These are phyloP conservation scores for Esox niger DNA, from an alignment of 2,113 vertebrate species.

Conservation along the genomic window DNA sequence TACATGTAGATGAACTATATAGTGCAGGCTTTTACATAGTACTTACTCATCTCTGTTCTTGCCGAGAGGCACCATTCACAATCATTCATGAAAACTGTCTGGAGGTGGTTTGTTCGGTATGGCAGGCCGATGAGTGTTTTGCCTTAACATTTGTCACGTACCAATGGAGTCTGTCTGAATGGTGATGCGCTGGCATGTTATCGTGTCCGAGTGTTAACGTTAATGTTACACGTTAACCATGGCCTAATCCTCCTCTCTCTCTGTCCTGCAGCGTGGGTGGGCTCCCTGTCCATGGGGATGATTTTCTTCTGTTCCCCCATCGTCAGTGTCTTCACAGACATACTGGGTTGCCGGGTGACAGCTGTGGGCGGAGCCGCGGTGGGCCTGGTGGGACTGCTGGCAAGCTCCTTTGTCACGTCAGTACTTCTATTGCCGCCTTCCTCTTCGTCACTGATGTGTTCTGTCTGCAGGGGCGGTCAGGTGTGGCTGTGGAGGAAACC, in stretches of 20 bases:
- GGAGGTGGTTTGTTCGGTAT: not conserved
- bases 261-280: constrained; percentile 84
- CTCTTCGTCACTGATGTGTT: not conserved
- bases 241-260: constrained; percentile 3
- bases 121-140: not conserved
- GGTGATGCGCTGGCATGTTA: not conserved
- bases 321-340: constrained; percentile 92
- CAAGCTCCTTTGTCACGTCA: constrained; percentile 93
- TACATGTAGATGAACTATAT: too few relatives aligned
- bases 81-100: not conserved
- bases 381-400: constrained; percentile 84
- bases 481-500: not conserved
- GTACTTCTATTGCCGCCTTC: constrained; percentile 16
- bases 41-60: too few relatives aligned
- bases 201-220: not conserved
- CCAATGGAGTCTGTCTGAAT: not conserved
- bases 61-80: not conserved
- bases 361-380: constrained; percentile 87
- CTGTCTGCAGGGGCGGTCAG: too few relatives aligned
- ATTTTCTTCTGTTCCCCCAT: constrained; percentile 98
- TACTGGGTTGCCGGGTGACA: constrained; percentile 85
- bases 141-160: not conserved
- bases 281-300: constrained; percentile 96
- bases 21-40: too few relatives aligned
- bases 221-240: too few relatives aligned